phyloP scores from a whole-genome alignment of 2,888 invertebrate species.

The Piscicola geometra region DNA sequence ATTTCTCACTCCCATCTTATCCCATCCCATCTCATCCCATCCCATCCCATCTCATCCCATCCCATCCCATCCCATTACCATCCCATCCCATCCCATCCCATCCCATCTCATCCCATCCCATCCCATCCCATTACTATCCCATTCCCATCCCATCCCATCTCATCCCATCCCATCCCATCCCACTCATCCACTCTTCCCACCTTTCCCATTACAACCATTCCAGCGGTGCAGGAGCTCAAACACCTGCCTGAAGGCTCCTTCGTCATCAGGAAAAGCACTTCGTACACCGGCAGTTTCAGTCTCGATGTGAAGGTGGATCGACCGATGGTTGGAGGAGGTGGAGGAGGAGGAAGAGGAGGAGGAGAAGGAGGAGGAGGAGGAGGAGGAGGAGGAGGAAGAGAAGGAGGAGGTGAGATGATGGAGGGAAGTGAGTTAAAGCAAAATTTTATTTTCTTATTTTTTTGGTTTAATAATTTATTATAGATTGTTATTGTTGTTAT shows the following conservation, averaged over 20 bases:
- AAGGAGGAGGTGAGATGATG: not conserved
- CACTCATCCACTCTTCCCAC: not conserved
- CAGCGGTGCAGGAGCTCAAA: not conserved
- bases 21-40: too few species aligned
- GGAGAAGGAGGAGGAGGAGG: not conserved
- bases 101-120: too few species aligned
- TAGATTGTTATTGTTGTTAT: not conserved
- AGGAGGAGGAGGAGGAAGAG: too few species aligned
- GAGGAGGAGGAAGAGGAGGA: not conserved
- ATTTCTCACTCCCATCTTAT: too few species aligned
- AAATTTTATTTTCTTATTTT: not conserved
- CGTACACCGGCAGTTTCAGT: not conserved
- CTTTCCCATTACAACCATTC: too few species aligned
- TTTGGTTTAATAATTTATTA: too few species aligned
- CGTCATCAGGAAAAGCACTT: slow-evolving; percentile 16
- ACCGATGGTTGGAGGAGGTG: not conserved
- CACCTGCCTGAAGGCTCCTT: slow-evolving; percentile 3
- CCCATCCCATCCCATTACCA: too few species aligned
- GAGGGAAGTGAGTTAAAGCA: too few species aligned
- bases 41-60: too few species aligned
- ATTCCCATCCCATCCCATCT: too few species aligned
- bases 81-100: too few species aligned
- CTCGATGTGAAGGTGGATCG: slow-evolving; percentile 4
- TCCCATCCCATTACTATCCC: too few species aligned
- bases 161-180: not conserved